A percentile compares a stretch with the other conserved stretches of the same genome.
phyloP scores from a whole-genome alignment of 2,888 invertebrate genomes.

The Plagiodera versicolora region DNA sequence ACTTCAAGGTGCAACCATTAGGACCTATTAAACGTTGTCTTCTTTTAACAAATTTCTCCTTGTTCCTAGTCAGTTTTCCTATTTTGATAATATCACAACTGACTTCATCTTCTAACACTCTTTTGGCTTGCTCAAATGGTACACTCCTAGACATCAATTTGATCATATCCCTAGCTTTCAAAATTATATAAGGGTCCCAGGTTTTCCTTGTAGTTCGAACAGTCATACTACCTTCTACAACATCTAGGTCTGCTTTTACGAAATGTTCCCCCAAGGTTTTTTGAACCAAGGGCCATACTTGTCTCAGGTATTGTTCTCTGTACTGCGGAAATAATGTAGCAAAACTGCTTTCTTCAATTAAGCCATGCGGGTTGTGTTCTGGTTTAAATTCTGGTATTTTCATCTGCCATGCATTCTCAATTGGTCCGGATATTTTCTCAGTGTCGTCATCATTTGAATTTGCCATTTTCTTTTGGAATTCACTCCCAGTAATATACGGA shows the following conservation, averaged over 20 bases:
- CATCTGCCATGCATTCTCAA: slow-evolving; percentile 85
- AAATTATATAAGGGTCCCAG: slow-evolving; percentile 96
- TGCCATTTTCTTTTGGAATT: slow-evolving; percentile 9
- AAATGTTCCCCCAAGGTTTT: slow-evolving; percentile 79
- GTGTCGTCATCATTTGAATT: slow-evolving; percentile 16
- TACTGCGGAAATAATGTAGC: slow-evolving; percentile 97
- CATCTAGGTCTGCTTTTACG: slow-evolving; percentile 85
- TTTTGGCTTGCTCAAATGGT: slow-evolving; percentile 91
- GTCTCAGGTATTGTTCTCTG: slow-evolving; percentile 90
- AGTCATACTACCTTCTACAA: slow-evolving; percentile 92
- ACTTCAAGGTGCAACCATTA: slow-evolving; percentile 96
- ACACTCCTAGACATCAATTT: slow-evolving; percentile 94
- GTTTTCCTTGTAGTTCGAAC: slow-evolving; percentile 95
- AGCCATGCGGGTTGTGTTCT: slow-evolving; percentile 85
- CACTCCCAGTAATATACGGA: too few relatives aligned
- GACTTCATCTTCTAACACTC: slow-evolving; percentile 85
- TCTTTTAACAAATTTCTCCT: slow-evolving; percentile 93
- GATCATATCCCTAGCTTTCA: slow-evolving; percentile 95
- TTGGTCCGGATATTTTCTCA: slow-evolving; percentile 57
- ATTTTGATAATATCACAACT: slow-evolving; percentile 97
- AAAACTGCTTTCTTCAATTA: slow-evolving; percentile 93
- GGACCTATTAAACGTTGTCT: slow-evolving; percentile 94
- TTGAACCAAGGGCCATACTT: slow-evolving; percentile 94
- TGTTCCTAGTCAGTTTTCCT: slow-evolving; percentile 83
- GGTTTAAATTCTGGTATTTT: slow-evolving; percentile 86